Conservation (phyloP, 2,113 vertebrate species). For the Aspiorhynchus laticeps region DNA sequence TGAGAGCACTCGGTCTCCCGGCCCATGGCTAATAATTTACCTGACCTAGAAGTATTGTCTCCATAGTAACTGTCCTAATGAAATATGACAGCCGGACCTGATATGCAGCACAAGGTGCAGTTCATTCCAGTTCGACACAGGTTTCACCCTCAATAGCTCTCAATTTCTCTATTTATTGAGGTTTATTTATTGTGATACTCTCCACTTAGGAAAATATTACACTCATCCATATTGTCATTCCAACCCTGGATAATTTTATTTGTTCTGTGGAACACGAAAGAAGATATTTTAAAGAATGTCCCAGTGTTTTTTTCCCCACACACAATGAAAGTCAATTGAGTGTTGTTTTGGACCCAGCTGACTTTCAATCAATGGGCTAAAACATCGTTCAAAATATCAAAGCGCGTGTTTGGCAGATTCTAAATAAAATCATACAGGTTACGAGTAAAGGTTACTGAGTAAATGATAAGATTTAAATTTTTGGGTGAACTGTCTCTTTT, state of each 20-base stretch:
- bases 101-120: constrained; percentile 23
- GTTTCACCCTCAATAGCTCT: not conserved
- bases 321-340: not conserved
- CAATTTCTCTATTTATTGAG: not conserved
- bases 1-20: constrained; percentile 19
- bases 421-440: not conserved
- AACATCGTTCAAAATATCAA: not conserved
- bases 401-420: not conserved
- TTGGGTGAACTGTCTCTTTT: not conserved
- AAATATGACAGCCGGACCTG: constrained; percentile 27
- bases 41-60: constrained; percentile 48
- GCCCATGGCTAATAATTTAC: constrained; percentile 54
- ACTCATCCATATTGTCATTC: not conserved
- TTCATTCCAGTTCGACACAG: not conserved
- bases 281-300: not conserved
- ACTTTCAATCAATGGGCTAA: not conserved
- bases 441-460: not conserved
- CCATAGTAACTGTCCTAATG: constrained; percentile 51
- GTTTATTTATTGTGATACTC: not conserved
- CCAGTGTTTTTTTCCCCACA: not conserved
- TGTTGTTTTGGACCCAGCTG: not conserved
- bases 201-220: not conserved
- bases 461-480: not conserved
- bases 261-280: not conserved
- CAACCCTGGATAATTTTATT: not conserved